phyloP scores from a whole-genome alignment of 2,888 invertebrate genomes.

The Caenorhabditis sulstoni region DNA sequence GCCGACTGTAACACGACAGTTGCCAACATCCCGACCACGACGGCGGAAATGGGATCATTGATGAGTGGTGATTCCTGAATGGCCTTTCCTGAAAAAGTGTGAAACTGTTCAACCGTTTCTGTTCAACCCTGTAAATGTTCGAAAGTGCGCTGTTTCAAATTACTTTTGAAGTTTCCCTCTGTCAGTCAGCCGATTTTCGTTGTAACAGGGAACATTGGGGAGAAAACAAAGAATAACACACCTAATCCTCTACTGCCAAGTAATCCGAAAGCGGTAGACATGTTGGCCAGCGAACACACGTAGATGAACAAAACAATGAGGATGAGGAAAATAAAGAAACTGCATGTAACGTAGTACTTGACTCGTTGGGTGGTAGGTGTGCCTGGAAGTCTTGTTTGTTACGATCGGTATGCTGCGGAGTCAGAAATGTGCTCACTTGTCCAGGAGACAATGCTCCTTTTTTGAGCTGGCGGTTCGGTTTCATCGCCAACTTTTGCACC shows the following conservation, averaged over 20 bases:
- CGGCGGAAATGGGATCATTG: constrained; percentile 76
- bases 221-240: constrained; percentile 43
- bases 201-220: too few relatives aligned
- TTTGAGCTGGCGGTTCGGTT: constrained; percentile 42
- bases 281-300: constrained; percentile 73
- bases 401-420: background rate
- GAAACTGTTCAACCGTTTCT: constrained; percentile 8
- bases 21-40: constrained; percentile 76
- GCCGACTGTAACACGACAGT: constrained; percentile 75
- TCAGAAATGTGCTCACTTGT: constrained; percentile 29
- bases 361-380: constrained; percentile 43
- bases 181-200: background rate
- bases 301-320: constrained; percentile 74
- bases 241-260: constrained; percentile 76
- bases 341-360: constrained; percentile 55
- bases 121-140: constrained; percentile 27
- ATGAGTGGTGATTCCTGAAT: constrained; percentile 75
- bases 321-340: constrained; percentile 55
- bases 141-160: constrained; percentile 20
- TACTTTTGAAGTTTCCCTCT: constrained; percentile 1
- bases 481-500: constrained; percentile 59
- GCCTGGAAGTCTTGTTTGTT: constrained; percentile 18
- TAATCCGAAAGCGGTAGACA: constrained; percentile 74
- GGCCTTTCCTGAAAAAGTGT: constrained; percentile 70
- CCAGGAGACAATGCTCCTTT: constrained; percentile 56